Conservation (phyloP, 2,888 invertebrate species). For the Leptinotarsa peninsularis region DNA sequence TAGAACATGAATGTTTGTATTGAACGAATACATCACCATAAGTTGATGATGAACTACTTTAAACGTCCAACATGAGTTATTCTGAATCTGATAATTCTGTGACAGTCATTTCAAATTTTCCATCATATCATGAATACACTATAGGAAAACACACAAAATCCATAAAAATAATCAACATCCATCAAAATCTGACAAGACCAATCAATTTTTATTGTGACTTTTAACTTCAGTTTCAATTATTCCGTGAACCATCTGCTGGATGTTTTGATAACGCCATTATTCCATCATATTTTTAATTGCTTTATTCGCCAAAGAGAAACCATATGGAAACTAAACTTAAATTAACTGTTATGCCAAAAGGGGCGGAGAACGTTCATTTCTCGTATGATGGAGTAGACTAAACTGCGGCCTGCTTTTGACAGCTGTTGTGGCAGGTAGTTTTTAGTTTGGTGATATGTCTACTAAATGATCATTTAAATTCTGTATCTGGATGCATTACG, state of each 20-base stretch:
- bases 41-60: no score
- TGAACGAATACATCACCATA: no score
- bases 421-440: slow-evolving; percentile 47
- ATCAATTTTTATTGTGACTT: neutral
- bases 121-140: no score
- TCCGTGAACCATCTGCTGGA: neutral
- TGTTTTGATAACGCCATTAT: slow-evolving; percentile 2
- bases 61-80: no score
- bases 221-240: slow-evolving; percentile 15
- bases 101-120: no score
- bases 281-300: slow-evolving; percentile 30
- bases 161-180: neutral
- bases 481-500: slow-evolving; percentile 21
- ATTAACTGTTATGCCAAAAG: slow-evolving; percentile 47
- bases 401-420: slow-evolving; percentile 43
- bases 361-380: slow-evolving; percentile 34
- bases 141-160: neutral
- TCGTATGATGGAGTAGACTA: slow-evolving; percentile 40
- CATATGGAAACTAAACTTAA: slow-evolving; percentile 44
- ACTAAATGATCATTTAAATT: slow-evolving; percentile 41
- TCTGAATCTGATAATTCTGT: no score
- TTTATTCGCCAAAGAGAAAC: slow-evolving; percentile 38
- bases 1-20: no score
- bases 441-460: slow-evolving; percentile 43
- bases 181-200: neutral